These are phyloP conservation scores for Leptoclinus maculatus DNA, from an alignment of 2,797 vertebrate genomes.

Conservation along the genomic window DNA sequence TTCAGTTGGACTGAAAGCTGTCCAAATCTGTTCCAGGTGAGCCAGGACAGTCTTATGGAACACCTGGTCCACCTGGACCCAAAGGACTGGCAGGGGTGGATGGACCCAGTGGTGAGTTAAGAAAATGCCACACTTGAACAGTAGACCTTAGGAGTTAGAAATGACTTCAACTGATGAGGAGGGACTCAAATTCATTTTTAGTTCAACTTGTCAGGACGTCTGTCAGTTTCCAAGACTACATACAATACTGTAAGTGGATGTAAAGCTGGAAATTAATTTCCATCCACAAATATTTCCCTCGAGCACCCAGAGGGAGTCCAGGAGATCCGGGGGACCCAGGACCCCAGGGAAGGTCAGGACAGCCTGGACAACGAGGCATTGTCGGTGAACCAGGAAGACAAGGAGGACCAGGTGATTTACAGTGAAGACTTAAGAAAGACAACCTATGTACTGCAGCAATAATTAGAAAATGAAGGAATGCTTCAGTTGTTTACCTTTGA, in stretches of 20 bases:
- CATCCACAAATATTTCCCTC: neutral
- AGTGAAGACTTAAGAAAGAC: neutral
- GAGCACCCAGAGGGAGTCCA: conserved; percentile 41
- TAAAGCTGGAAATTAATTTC: neutral
- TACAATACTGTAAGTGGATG: neutral
- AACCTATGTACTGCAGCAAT: neutral
- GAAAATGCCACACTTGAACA: neutral
- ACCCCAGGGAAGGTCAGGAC: conserved; percentile 48
- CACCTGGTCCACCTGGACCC: conserved; percentile 64
- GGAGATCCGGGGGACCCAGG: conserved; percentile 69
- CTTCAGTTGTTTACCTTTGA: neutral
- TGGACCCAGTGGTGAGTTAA: conserved; percentile 48
- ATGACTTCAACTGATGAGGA: neutral
- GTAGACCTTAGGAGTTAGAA: neutral
- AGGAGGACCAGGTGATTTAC: conserved; percentile 63
- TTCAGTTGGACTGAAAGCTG: conserved; percentile 10
- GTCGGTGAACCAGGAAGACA: conserved; percentile 51
- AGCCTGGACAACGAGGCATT: conserved; percentile 54
- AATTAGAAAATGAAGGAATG: neutral
- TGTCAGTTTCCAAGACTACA: neutral
- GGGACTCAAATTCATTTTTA: neutral
- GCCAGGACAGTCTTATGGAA: conserved; percentile 48
- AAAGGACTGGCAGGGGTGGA: conserved; percentile 65
- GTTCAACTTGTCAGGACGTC: neutral
- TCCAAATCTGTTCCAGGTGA: conserved; percentile 62